Evolutionary conservation across 2,113 vertebrate species (phyloP).

Genomic region (Nycticebus coucang): DNA sequence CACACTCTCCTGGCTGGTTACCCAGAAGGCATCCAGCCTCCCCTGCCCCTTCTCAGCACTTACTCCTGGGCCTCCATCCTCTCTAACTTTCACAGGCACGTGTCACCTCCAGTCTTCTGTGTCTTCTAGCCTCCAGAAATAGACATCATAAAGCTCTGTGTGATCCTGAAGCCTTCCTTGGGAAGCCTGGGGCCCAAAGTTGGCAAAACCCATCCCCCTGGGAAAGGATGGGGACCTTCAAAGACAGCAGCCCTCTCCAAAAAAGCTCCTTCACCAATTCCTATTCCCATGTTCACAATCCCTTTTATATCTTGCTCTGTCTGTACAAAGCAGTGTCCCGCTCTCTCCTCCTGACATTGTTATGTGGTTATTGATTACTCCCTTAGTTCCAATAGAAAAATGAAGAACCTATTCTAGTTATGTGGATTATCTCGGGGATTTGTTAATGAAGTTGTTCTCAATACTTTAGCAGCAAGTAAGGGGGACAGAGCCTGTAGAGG

Average conservation of each 20-base stretch:
- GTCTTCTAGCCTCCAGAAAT: background rate
- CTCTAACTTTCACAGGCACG: background rate
- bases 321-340: fast-evolving
- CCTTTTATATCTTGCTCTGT: background rate
- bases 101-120: background rate
- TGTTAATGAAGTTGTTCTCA: background rate
- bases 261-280: too few relatives aligned
- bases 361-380: too few relatives aligned
- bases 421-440: too few relatives aligned
- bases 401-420: background rate
- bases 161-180: background rate
- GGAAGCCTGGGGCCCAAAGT: background rate
- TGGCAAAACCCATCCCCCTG: background rate
- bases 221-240: too few relatives aligned
- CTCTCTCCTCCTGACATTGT: too few relatives aligned
- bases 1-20: too few relatives aligned
- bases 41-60: background rate
- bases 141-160: background rate
- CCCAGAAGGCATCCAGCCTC: too few relatives aligned
- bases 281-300: background rate
- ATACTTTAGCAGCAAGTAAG: background rate
- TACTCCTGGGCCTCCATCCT: too few relatives aligned
- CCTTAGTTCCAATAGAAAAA: background rate
- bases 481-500: too few relatives aligned
- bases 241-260: background rate